Evolutionary conservation across 2,888 invertebrate species (phyloP), one percentile per base, ranked within the genome.

Genomic region (Phyllotreta cruciferae): DNA sequence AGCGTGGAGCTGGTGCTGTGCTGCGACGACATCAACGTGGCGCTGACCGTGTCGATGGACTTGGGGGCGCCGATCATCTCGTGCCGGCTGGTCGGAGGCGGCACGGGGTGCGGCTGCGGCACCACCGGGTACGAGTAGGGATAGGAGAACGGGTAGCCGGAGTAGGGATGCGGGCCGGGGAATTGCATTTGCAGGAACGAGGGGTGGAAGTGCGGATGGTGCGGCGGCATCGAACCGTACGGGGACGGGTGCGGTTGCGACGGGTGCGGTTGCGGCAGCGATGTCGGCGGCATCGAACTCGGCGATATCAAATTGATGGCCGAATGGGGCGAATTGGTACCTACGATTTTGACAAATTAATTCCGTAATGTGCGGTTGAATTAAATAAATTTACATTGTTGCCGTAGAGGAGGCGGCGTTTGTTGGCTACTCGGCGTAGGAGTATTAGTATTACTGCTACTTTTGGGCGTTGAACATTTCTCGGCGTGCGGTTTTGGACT

Each of bases 71-170:
- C 64, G 7, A 64, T 69, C 45, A 77, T 70, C 44, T 73, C 74
- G 11, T 70, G 70, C 14, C 75, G 70, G 9, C 74, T 73, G 5
- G 70, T 63, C 74, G 89, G 87, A 1, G 89, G 90, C 10, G 89
- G 89, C 75, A 90, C 88, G 5, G 90, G 87, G 72, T 90, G 90
- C 1, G 91, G 90, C 74, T 90, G 90, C 7, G 90, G 89, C 3
- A 90, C 89, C 64, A 90, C 84, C 0, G 90, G 88, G 72, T 92
- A 88, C 56, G 91, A 85, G 83, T 91, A 90, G 1, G 89, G 87
- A 74, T 87, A 87, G 57, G 89, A 86, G 79, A 88, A 88, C 44
- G 88, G 87, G 75, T 89, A 90, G 41, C 88, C 88, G 62, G 88
- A 86, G 78, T 89, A 90, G 8, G 89, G 87, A 73, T 89, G 87